phyloP scores from a whole-genome alignment of 2,797 vertebrate species.

The Sorex maritimensis region DNA sequence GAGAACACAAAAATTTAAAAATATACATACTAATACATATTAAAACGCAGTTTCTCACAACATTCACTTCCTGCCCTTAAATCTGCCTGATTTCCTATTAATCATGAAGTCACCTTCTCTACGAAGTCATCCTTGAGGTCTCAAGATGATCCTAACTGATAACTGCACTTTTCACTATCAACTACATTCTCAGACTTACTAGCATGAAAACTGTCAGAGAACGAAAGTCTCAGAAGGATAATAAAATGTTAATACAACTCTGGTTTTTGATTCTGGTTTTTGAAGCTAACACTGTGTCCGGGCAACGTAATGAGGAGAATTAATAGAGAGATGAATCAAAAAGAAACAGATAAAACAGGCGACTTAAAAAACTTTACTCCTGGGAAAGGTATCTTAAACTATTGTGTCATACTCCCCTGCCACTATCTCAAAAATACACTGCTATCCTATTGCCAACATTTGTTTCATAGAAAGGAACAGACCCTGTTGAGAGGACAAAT shows the following conservation, averaged over 20 bases:
- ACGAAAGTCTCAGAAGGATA: background rate
- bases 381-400: background rate
- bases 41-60: slow-evolving; percentile 4
- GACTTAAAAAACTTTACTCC: background rate
- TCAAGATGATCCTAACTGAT: background rate
- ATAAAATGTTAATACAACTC: background rate
- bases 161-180: background rate
- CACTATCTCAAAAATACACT: background rate
- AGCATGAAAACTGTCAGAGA: background rate
- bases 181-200: background rate
- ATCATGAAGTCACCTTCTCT: background rate
- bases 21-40: background rate
- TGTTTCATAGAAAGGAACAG: slow-evolving; percentile 5
- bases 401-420: background rate
- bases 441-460: background rate
- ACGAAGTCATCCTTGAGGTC: too few species aligned
- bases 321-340: slow-evolving; percentile 47
- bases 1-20: background rate
- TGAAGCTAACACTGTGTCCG: background rate
- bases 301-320: background rate
- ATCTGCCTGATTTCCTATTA: background rate
- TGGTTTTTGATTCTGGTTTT: background rate
- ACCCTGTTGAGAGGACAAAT: background rate
- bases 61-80: background rate
- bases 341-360: background rate